Evolutionary conservation across 2,797 vertebrate genomes (phyloP).

Genomic region (Sebastes vulpes): DNA sequence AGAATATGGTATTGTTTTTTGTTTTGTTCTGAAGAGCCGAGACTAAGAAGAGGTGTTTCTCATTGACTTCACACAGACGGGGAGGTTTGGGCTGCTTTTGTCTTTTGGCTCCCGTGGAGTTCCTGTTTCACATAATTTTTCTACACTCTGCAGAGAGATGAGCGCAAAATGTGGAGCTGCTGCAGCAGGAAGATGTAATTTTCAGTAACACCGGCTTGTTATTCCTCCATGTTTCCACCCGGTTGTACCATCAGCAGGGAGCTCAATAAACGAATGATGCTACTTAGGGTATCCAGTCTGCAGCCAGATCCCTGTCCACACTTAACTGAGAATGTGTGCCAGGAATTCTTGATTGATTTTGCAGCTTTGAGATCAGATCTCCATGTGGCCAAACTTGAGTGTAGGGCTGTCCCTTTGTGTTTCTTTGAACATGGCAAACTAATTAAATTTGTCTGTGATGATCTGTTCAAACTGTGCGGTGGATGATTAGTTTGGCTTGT

Average conservation of each 20-base stretch:
- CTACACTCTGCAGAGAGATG: constrained; percentile 2
- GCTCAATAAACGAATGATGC: constrained; percentile 37
- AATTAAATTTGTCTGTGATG: background rate
- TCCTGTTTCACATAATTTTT: background rate
- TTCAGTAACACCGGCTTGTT: constrained; percentile 1
- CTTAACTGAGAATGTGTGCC: background rate
- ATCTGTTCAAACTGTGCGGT: background rate
- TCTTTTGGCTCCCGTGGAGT: background rate
- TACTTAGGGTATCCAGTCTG: background rate
- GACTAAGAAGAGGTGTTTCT: background rate
- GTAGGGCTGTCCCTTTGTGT: background rate
- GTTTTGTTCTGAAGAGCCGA: background rate
- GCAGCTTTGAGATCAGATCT: background rate
- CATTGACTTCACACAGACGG: background rate
- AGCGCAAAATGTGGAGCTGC: constrained; percentile 1
- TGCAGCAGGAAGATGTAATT: background rate
- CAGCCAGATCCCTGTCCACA: constrained; percentile 11
- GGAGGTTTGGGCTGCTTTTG: background rate
- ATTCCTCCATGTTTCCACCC: constrained; percentile 12
- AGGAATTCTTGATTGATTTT: background rate
- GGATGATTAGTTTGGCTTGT: background rate
- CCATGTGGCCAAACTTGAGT: background rate
- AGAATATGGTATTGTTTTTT: background rate
- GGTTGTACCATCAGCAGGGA: constrained; percentile 19
- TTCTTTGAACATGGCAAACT: background rate